Base-by-base conservation (phyloP, 2,888 invertebrate species). In the Phrixothrix hirtus region DNA sequence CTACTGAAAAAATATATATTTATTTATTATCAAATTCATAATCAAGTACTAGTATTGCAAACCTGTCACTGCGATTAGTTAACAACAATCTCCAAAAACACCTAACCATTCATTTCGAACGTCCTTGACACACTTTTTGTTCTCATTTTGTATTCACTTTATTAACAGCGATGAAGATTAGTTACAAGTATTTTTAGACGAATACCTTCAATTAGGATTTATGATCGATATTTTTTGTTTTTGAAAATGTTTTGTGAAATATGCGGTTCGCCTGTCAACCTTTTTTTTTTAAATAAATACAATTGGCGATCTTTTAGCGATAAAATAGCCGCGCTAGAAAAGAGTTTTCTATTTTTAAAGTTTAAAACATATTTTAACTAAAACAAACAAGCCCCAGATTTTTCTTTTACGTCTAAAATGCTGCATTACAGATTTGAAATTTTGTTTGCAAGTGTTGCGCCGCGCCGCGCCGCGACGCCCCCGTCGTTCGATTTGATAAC, bases 121-220 rank as follows among this genome's bases (percentile, higher is more conserved):
- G 50, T 36, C 50, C 50, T 50, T 50, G 50, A 50, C 50, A 50
- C 38, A 50, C 44, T 44, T 50, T 27, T 27, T 37, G 31, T n/a
- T 21, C 47, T 47, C 30, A 32, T 47, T 47, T 47, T 27, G 17
- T 47, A 47, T 39, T 38, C 38, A 34, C 34, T 41, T 29, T 31
- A 31, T 31, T 31, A 21, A 21, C 21, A 7, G 3, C 21, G 21
- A 21, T 38, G 38, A 38, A 38, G 38, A 38, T 38, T 27, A 15
- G 15, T 14, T 11, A 6, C 26, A 15, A 27, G 38, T 38, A 38
- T 38, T 38, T 38, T 38, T 38, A 38, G 38, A 38, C 26, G 26
- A 38, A 38, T 38, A 26, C 14, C 38, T 27, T 10, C 6, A 6
- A n/a, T 10, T 11, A 21, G 17, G 11, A 21, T 21, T 21, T 21